Conservation (phyloP, 2,888 invertebrate species). For the Melangyna quadrimaculata region DNA sequence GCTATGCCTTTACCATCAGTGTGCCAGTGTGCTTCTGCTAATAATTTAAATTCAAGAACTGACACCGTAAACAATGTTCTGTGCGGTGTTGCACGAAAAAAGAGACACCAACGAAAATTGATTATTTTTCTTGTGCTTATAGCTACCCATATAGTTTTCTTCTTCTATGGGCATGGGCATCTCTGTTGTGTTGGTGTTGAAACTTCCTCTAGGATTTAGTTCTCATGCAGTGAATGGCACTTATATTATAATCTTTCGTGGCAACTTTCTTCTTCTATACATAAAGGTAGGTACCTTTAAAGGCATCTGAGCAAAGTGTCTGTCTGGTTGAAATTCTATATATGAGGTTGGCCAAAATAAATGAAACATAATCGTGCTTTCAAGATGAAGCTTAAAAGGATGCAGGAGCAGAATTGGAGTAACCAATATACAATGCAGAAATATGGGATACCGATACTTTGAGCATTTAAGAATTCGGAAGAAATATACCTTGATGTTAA, state of each 20-base stretch:
- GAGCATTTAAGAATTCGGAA: background rate
- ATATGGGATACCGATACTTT: background rate
- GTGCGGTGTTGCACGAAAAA: constrained; percentile 9
- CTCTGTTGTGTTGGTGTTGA: constrained; percentile 52
- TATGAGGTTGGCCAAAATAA: background rate
- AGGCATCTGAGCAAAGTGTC: background rate
- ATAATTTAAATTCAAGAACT: constrained; percentile 68
- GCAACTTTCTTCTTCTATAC: background rate
- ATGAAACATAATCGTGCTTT: constrained; percentile 1
- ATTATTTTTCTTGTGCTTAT: constrained; percentile 50
- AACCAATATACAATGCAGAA: background rate
- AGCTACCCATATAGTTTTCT: no score
- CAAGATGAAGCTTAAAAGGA: background rate
- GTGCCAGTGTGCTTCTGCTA: constrained; percentile 18
- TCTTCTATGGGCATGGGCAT: constrained; percentile 41
- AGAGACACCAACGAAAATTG: constrained; percentile 32
- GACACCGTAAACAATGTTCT: constrained; percentile 67
- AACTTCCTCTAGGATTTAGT: constrained; percentile 37
- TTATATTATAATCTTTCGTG: constrained; percentile 12
- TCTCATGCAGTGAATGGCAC: constrained; percentile 18
- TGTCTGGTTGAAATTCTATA: background rate
- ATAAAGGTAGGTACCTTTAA: background rate
- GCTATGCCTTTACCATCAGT: background rate
- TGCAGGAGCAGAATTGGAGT: background rate
- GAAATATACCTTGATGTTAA: background rate